These are phyloP conservation scores for Phataginus tricuspis DNA, from an alignment of 2,797 vertebrate genomes.

Conservation along the genomic window DNA sequence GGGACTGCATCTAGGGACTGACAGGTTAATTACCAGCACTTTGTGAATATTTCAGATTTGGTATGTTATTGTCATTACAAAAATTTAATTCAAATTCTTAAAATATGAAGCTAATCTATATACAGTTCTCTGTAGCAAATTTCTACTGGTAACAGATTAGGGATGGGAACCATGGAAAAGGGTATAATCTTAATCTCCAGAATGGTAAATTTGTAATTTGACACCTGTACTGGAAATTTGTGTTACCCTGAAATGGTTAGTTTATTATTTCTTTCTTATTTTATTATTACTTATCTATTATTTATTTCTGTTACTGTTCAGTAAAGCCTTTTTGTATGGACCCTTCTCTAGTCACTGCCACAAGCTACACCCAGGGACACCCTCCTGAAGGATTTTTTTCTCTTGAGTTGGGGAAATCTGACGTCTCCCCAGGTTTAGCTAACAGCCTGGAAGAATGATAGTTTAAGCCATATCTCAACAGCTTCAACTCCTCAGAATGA, in stretches of 20 bases:
- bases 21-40: neutral
- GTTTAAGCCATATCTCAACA: neutral
- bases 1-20: neutral
- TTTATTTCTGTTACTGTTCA: constrained; percentile 13
- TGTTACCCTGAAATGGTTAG: neutral
- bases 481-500: neutral
- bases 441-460: neutral
- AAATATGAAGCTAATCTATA: neutral
- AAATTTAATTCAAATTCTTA: neutral
- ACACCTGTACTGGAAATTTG: neutral
- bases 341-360: neutral
- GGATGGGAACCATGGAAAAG: constrained; percentile 2
- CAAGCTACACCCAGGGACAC: neutral
- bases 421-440: neutral
- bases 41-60: neutral
- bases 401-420: neutral
- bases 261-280: constrained; percentile 2
- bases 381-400: neutral
- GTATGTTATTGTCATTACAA: neutral
- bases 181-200: neutral
- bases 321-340: neutral
- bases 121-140: neutral
- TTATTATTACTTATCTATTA: neutral
- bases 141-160: neutral
- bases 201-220: neutral